Percentiles rank a stretch among this genome's conserved stretches.
phyloP scores from a whole-genome alignment of 2,797 vertebrate genomes.

The Melanotaenia boesemani region DNA sequence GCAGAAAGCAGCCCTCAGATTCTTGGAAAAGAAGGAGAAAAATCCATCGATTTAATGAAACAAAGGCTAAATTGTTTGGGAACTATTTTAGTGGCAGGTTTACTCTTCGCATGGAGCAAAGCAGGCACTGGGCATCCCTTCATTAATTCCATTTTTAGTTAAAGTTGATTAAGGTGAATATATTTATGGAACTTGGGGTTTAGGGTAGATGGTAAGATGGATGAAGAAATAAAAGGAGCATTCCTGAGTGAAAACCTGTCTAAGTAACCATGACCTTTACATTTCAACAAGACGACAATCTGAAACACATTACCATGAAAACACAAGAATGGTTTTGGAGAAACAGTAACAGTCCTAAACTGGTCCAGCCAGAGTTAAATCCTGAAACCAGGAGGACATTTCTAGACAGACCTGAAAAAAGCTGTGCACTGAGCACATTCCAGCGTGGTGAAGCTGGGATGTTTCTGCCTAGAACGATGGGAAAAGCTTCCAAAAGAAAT shows the following conservation, averaged over 20 bases:
- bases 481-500: constrained; percentile 1
- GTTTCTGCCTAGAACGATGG: background rate
- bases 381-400: background rate
- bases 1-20: constrained; percentile 1
- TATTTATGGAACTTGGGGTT: background rate
- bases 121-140: background rate
- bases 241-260: background rate
- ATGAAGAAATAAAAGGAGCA: background rate
- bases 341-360: background rate
- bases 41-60: constrained; percentile 6
- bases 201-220: background rate
- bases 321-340: background rate
- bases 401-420: background rate
- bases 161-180: background rate
- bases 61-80: constrained; percentile 1
- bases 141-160: background rate
- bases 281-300: background rate
- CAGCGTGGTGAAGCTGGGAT: background rate
- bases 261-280: background rate
- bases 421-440: background rate
- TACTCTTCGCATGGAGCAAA: background rate
- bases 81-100: background rate
- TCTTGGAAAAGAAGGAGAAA: background rate
- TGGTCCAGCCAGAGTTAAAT: background rate
- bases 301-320: background rate